Base-by-base conservation (phyloP, 1,140 invertebrate species). In the Drosophila pseudoananassae region DNA sequence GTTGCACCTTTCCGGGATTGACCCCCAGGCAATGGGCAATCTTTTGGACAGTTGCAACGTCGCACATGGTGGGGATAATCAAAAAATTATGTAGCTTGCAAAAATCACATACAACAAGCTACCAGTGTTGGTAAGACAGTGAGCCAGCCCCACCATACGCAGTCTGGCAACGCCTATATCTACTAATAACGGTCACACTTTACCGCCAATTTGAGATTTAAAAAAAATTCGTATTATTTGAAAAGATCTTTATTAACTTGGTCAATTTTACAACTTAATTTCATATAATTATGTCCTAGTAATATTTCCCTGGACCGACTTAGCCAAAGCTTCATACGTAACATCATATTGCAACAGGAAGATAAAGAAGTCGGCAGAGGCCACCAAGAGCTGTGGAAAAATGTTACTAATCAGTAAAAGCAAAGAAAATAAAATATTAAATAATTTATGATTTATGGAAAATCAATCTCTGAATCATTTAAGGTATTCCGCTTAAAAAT, bases 291-390 rank as follows among this genome's bases (percentile, higher is more conserved):
- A 53, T 10, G 57, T 60, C 12, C 55, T 71, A 4, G 57, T 64
- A 5, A 17, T 9, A 63, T 66, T 84, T 59, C 10, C 29, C 27
- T 10, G 64, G 7, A 25, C 20, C 6, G 31, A 31, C 14, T 76
- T 71, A 4, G 70, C 54, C 20, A 91, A 23, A 4, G 90, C 90
- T 43, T 90, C 79, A 14, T 73, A 91, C 0, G 90, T 91, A 2
- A 91, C 77, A 27, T 91, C 90, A 20, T 91, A 91, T 69, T 91
- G 90, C 4, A 91, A 20, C 9, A 91, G 36, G 33, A 91, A 91
- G 70, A 91, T 90, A 53, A 91, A 90, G 9, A 90, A 38, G 29
- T 77, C 80, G 0, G 82, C 60, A 5, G 66, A 81, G 17, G 76
- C 72, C 51, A 91, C 78, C 8, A 84, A 15, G 3, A 91, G 20